phyloP scores from a whole-genome alignment of 2,113 vertebrate genomes.

The Nycticebus coucang region DNA sequence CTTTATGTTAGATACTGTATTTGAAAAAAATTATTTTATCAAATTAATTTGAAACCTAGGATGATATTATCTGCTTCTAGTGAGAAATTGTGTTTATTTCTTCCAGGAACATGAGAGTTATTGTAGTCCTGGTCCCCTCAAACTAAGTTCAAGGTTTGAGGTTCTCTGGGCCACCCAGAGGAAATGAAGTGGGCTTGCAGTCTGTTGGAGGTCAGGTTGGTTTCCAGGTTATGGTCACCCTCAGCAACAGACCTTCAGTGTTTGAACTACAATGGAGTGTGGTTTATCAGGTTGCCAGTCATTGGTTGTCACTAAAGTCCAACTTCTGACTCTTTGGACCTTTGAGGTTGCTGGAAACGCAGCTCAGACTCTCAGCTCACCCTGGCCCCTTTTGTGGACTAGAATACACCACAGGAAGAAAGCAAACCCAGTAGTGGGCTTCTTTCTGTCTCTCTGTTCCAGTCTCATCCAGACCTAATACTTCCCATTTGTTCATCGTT shows the following conservation, averaged over 20 bases:
- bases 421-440: neutral
- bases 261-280: neutral
- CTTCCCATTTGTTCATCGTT: neutral
- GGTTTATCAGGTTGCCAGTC: neutral
- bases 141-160: neutral
- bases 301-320: neutral
- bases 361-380: neutral
- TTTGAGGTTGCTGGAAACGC: neutral
- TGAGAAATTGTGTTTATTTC: neutral
- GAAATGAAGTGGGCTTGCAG: neutral
- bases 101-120: neutral
- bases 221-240: neutral
- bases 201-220: neutral
- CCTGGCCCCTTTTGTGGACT: no score
- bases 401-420: neutral
- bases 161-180: neutral
- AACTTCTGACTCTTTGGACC: neutral
- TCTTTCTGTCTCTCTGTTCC: neutral
- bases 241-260: neutral
- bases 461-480: neutral
- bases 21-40: neutral
- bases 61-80: neutral
- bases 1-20: neutral
- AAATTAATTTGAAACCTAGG: neutral
- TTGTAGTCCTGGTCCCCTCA: neutral